Conservation (phyloP, 2,888 invertebrate species). For the Ditula angustiorana region DNA sequence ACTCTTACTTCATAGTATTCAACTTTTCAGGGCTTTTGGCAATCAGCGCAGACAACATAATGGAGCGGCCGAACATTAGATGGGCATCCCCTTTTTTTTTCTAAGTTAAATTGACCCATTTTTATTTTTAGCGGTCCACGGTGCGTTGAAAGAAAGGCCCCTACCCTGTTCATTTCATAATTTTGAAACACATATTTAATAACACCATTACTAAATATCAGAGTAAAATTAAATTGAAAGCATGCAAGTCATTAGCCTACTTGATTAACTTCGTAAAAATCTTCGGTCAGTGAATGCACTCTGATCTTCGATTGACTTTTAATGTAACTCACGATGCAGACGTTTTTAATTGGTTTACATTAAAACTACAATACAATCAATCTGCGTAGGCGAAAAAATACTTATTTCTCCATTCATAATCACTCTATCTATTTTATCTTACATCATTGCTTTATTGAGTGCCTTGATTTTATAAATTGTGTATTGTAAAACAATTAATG, state of each 20-base stretch:
- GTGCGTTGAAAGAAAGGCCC: no score
- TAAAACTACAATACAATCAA: constrained; percentile 12
- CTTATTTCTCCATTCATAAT: constrained; percentile 14
- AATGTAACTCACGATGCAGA: constrained; percentile 6
- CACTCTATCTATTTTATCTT: constrained; percentile 1
- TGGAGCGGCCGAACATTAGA: no score
- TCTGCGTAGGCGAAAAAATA: background rate
- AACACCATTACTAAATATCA: no score
- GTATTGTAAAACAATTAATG: constrained; percentile 9
- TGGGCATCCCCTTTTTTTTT: no score
- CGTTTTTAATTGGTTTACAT: constrained; percentile 14
- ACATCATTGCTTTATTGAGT: constrained; percentile 1
- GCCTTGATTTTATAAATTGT: constrained; percentile 1
- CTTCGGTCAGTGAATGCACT: background rate
- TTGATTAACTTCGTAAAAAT: background rate
- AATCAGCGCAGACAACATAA: no score
- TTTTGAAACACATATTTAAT: background rate
- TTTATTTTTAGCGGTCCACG: no score
- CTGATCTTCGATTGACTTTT: background rate
- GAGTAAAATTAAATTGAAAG: background rate
- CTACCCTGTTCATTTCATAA: background rate
- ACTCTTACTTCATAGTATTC: no score
- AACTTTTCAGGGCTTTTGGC: no score
- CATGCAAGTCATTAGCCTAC: background rate
- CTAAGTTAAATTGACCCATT: no score